Evolutionary conservation across 2,797 vertebrate genomes (phyloP).

Genomic region (Triplophysa yarkandensis): DNA sequence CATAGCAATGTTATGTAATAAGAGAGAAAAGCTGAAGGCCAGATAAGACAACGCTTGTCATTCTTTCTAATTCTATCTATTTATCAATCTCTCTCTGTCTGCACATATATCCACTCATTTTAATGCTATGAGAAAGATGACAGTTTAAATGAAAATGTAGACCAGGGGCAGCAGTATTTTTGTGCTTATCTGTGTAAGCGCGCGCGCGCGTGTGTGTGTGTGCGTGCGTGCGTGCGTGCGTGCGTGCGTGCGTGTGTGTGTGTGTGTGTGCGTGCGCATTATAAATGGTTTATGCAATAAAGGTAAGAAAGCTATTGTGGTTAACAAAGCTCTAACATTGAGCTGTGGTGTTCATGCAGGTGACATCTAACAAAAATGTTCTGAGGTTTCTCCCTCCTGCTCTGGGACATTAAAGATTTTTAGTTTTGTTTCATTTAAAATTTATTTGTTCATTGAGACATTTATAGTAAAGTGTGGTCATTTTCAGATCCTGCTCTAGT

Average conservation of each 20-base stretch:
- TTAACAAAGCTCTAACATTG: too few relatives aligned
- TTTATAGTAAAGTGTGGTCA: too few relatives aligned
- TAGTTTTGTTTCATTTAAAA: neutral
- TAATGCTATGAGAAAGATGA: neutral
- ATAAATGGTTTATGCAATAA: neutral
- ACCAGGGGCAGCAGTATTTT: slow-evolving; percentile 2
- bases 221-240: neutral
- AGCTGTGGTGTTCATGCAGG: neutral
- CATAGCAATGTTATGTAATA: slow-evolving; percentile 45
- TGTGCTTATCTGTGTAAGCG: neutral
- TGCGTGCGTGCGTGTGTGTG: neutral
- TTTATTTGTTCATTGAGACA: too few relatives aligned
- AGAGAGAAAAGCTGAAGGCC: slow-evolving; percentile 46
- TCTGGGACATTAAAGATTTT: too few relatives aligned
- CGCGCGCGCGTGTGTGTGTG: neutral
- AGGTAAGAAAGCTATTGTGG: too few relatives aligned
- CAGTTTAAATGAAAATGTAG: neutral
- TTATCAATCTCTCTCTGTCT: slow-evolving; percentile 24
- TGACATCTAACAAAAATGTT: neutral
- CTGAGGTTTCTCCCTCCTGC: neutral
- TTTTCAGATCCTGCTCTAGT: too few relatives aligned
- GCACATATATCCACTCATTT: slow-evolving; percentile 5
- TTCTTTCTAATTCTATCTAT: slow-evolving; percentile 45
- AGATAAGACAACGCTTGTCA: slow-evolving; percentile 27
- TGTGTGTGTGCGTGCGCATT: neutral